Base-by-base conservation (phyloP, 2,888 invertebrate species). In the Seira sanloemensis region DNA sequence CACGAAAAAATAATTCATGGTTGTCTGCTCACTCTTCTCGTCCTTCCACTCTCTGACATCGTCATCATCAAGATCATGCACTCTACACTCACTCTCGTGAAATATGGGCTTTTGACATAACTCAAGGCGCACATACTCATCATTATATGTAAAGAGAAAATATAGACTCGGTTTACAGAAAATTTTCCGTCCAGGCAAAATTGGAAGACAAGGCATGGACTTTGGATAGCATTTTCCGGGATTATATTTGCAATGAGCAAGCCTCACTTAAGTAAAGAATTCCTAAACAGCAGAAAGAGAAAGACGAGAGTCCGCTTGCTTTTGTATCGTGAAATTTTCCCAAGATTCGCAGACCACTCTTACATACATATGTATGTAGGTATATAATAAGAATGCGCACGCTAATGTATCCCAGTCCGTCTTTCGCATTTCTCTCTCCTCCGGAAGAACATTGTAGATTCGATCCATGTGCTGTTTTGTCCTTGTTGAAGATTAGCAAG, bases 391-490 rank as follows among this genome's bases (percentile, higher is more conserved):
- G n/a, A n/a, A n/a, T n/a, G n/a, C n/a, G n/a, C n/a, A n/a, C n/a
- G n/a, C n/a, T n/a, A n/a, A n/a, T n/a, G n/a, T n/a, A n/a, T n/a
- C n/a, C n/a, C n/a, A n/a, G n/a, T n/a, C n/a, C n/a, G n/a, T n/a
- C n/a, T n/a, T n/a, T n/a, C n/a, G n/a, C n/a, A n/a, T 37, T 12
- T n/a, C 4, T 37, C 5, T 37, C 4, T 12, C 4, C 37, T 37
- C 37, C 37, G 37, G 12, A 37, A 67, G 19, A 67, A 19, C 21
- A 76, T 76, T 67, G 76, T 67, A 67, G 37, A 76, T 76, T 65
- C 76, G 37, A 37, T 37, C 37, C 12, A 37, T 37, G 76, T 76
- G n/a, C 66, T 76, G 46, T 50, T 37, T 66, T 46, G 67, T 37
- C 37, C 37, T 37, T 37, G 4, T 37, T 37, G 4, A 12, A 37